Conservation (phyloP, 2,113 vertebrate species). For the Albula glossodonta region DNA sequence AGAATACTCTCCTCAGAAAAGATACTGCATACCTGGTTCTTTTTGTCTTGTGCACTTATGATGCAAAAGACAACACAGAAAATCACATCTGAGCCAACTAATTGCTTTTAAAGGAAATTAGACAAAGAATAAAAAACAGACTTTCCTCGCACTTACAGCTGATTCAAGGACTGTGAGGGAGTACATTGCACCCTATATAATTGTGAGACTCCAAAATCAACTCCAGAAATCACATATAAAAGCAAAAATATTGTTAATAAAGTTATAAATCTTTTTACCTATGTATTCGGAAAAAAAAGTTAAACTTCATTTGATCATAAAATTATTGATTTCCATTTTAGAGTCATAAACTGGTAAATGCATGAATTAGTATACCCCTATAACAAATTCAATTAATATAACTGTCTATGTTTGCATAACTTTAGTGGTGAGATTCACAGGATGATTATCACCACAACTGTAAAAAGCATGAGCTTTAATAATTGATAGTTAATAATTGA, state of each 20-base stretch:
- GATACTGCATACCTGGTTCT: background rate
- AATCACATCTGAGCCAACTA: background rate
- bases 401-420: background rate
- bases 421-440: background rate
- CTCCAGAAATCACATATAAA: too few relatives aligned
- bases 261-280: too few relatives aligned
- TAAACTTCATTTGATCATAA: background rate
- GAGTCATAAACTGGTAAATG: background rate
- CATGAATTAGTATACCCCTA: background rate
- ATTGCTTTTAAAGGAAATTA: background rate
- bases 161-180: too few relatives aligned
- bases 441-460: too few relatives aligned
- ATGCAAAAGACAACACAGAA: background rate
- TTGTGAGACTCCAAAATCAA: too few relatives aligned
- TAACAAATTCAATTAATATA: background rate
- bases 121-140: too few relatives aligned
- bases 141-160: too few relatives aligned
- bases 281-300: background rate
- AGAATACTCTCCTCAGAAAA: background rate
- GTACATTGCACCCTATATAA: too few relatives aligned
- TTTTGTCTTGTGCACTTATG: background rate
- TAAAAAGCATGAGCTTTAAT: background rate
- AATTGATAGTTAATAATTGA: background rate
- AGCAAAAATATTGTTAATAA: too few relatives aligned
- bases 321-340: background rate